Conservation (phyloP, 92 coral and sea anemone genomes). For the Bergia sp. region DNA sequence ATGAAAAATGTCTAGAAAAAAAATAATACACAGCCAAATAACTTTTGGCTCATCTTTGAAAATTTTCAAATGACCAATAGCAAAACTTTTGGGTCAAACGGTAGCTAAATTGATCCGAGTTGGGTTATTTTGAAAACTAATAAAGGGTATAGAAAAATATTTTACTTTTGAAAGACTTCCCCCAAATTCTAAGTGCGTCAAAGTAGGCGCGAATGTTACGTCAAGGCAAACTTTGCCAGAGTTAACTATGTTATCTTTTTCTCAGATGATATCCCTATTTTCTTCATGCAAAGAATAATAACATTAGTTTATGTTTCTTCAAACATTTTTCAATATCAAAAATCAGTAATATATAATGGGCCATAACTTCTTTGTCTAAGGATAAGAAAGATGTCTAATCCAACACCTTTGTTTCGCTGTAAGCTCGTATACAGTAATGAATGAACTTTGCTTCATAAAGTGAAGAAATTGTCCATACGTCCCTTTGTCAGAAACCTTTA, state of each 20-base stretch:
- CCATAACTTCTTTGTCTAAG: neutral
- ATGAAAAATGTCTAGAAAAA: too few species aligned
- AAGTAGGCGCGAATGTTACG: neutral
- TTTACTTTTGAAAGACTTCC: neutral
- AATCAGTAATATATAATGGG: neutral
- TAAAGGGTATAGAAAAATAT: neutral
- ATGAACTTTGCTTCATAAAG: neutral
- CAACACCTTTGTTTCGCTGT: neutral
- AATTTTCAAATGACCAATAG: too few species aligned
- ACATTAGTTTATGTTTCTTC: neutral
- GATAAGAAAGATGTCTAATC: too few species aligned
- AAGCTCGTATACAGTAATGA: neutral
- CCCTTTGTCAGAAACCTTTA: neutral
- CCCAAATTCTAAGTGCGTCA: neutral
- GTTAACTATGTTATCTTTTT: neutral
- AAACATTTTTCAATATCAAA: neutral
- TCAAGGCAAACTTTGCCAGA: conserved; percentile 12
- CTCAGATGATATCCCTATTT: neutral
- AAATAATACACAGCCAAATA: too few species aligned
- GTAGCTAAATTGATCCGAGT: too few species aligned
- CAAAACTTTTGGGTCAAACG: too few species aligned
- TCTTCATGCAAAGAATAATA: neutral
- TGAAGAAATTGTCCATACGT: neutral
- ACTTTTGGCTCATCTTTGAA: too few species aligned
- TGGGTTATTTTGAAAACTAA: too few species aligned